A percentile compares a stretch with the other conserved stretches of the same genome.
Evolutionary conservation across 2,797 vertebrate species (phyloP).

Genomic region (Zalophus californianus): DNA sequence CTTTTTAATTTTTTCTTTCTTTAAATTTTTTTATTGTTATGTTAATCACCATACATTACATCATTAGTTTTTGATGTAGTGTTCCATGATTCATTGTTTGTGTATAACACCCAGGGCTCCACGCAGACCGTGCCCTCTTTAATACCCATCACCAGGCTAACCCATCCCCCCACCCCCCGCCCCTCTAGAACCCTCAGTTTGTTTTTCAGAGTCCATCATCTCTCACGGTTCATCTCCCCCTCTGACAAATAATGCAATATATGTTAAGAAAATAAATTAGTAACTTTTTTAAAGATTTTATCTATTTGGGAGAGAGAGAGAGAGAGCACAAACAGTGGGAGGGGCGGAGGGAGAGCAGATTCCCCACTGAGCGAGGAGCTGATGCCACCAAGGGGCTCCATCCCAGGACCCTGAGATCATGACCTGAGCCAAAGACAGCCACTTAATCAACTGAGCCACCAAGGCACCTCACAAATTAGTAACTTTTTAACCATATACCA

Average conservation of each 20-base stretch:
- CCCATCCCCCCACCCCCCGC: too few species aligned
- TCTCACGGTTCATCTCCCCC: too few species aligned
- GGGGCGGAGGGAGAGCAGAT: not conserved
- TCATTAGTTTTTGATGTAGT: too few species aligned
- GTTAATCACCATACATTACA: too few species aligned
- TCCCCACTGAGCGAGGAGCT: not conserved
- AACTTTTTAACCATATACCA: not conserved
- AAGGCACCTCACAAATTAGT: not conserved
- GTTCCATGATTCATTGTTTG: too few species aligned
- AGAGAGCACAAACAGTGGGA: not conserved
- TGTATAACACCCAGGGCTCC: too few species aligned
- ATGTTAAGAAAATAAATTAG: not conserved
- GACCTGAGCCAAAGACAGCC: not conserved
- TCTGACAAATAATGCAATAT: too few species aligned
- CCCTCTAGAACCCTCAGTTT: too few species aligned
- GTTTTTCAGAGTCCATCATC: too few species aligned
- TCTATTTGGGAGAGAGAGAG: not conserved
- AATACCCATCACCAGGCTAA: too few species aligned
- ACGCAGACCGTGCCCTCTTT: too few species aligned
- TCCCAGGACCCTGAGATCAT: not conserved
- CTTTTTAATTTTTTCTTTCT: not conserved
- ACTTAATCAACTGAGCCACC: not conserved
- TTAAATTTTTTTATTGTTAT: too few species aligned
- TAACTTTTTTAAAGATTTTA: not conserved
- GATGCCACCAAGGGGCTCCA: not conserved